Base-by-base conservation (phyloP, 2,797 vertebrate species). In the Apogon talboti region DNA sequence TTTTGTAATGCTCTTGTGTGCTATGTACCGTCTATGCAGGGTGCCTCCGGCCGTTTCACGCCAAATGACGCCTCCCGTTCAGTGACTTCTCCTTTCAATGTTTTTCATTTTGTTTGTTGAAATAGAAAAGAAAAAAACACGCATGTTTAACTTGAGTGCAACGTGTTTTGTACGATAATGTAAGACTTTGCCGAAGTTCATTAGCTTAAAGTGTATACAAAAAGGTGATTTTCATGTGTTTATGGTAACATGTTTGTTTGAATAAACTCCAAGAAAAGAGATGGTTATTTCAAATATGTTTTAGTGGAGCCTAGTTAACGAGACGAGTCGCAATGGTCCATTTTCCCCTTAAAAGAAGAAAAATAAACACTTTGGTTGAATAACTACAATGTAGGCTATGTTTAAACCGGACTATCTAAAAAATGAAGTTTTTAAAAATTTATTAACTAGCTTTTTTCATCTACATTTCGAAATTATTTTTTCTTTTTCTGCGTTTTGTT, bases 191-290 rank as follows among this genome's bases (percentile, higher is more conserved):
- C 87, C 80, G 74, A 89, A 82, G 79, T 87, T 81, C 78, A 85
- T 89, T 88, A 79, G 61, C 69, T 74, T 84, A 75, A 90, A 81
- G 63, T 92, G 85, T 94, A 87, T 83, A 78, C 78, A 79, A 87
- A 83, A 85, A 87, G 85, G 85, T 91, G 89, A 90, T 91, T 87
- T 81, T 82, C 74, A 72, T 90, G 91, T 94, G 91, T 92, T 92
- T 87, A 90, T 92, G 89, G 81, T 86, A 82, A 91, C 83, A 88
- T 91, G 84, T 89, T 88, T 92, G 91, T 91, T 92, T 92, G 88
- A 94, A 93, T 94, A 94, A 94, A 94, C 78, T 86, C 81, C 81
- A 87, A 75, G 76, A 92, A 90, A 86, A 90, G 67, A 85, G 70
- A 83, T 74, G 55, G 87, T 90, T 82, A 87, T 86, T 85, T 81